Conservation (phyloP, 2,797 vertebrate genomes). For the Apodemus agrarius region DNA sequence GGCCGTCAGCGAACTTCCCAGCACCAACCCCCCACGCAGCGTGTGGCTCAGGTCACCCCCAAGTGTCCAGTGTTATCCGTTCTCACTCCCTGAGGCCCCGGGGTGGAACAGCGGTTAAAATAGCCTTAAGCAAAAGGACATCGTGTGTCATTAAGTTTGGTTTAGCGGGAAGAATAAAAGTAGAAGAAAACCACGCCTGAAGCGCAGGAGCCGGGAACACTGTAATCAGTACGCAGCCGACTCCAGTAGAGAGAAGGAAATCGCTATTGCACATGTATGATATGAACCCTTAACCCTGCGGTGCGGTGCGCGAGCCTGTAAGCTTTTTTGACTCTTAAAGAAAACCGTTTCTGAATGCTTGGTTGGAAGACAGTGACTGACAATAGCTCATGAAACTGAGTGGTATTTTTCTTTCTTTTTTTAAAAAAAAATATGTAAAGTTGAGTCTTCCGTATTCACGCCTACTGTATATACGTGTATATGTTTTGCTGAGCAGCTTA, state of each 20-base stretch:
- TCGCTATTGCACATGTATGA: constrained; percentile 99
- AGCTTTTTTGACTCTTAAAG: constrained; percentile 90
- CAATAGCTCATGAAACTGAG: constrained; percentile 95
- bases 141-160: constrained; percentile 84
- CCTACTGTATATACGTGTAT: constrained; percentile 99
- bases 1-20: constrained; percentile 80
- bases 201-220: constrained; percentile 83
- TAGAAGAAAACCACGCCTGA: constrained; percentile 60
- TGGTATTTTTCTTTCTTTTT: constrained; percentile 92
- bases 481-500: constrained; percentile 99
- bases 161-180: constrained; percentile 79
- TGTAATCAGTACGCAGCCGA: constrained; percentile 86
- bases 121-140: constrained; percentile 88
- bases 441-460: constrained; percentile 99
- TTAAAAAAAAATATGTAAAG: constrained; percentile 95
- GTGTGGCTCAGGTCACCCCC: constrained; percentile 30
- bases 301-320: constrained; percentile 99
- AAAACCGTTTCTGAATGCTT: constrained; percentile 96
- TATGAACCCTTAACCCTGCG: constrained; percentile 95
- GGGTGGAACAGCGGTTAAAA: constrained; percentile 87
- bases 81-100: constrained; percentile 80
- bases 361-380: constrained; percentile 98
- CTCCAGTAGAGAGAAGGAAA: constrained; percentile 82
- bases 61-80: constrained; percentile 70
- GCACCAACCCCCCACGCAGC: constrained; percentile 72